Percentiles rank a stretch among this genome's conserved stretches.
Evolutionary conservation across 92 coral and sea anemone genomes (phyloP).

Genomic region (Epizoanthus ramosus): DNA sequence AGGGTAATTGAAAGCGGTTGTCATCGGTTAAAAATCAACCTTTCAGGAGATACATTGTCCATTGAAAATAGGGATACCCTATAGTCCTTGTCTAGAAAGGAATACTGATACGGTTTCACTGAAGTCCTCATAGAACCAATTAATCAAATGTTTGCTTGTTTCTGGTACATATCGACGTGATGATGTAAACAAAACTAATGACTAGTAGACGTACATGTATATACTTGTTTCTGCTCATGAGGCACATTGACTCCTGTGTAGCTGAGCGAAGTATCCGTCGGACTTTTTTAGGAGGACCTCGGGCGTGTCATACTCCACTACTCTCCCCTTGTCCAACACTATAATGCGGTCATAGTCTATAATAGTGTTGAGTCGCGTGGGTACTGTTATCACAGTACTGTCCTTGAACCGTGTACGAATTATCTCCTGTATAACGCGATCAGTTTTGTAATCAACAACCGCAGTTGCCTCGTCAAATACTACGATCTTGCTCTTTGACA

Average conservation of each 20-base stretch:
- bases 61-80: no score
- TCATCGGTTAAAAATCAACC: no score
- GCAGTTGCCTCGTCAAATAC: slow-evolving; percentile 85
- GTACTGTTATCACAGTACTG: slow-evolving; percentile 73
- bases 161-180: no score
- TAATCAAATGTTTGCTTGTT: no score
- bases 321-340: slow-evolving; percentile 82
- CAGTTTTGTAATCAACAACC: slow-evolving; percentile 85
- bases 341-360: slow-evolving; percentile 87
- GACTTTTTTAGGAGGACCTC: slow-evolving; percentile 67
- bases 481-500: slow-evolving; percentile 65
- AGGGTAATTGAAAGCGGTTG: no score
- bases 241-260: slow-evolving; percentile 74
- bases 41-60: no score
- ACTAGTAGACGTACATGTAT: background rate
- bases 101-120: no score
- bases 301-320: slow-evolving; percentile 83
- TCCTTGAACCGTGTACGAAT: slow-evolving; percentile 73
- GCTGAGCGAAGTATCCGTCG: slow-evolving; percentile 81
- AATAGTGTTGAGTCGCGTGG: slow-evolving; percentile 76
- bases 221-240: slow-evolving; percentile 17
- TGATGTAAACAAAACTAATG: no score
- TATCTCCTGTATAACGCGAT: slow-evolving; percentile 83
- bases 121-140: no score
- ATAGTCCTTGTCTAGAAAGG: no score